Evolutionary conservation across 2,113 vertebrate species (phyloP).

Genomic region (Aythya baeri): DNA sequence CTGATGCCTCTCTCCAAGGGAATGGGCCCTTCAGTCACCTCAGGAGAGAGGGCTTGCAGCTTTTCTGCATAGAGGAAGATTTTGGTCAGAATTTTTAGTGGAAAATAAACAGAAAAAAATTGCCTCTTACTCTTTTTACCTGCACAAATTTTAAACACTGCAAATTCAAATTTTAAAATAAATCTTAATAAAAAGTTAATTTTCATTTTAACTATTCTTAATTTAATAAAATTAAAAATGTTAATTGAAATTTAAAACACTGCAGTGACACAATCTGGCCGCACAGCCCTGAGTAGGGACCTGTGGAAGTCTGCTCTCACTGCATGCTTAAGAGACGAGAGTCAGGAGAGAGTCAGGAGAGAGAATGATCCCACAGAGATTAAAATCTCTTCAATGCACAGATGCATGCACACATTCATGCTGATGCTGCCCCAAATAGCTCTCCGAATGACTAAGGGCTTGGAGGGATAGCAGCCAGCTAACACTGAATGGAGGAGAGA

Average conservation of each 20-base stretch:
- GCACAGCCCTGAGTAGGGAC: not conserved
- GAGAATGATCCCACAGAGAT: not conserved
- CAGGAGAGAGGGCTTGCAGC: not conserved
- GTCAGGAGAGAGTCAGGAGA: not conserved
- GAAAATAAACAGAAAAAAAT: not conserved
- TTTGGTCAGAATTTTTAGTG: not conserved
- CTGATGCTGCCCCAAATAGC: not conserved
- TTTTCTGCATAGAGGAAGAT: not conserved
- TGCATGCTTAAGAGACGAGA: not conserved
- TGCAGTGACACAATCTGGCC: not conserved
- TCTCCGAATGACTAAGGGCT: not conserved
- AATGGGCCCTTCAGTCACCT: not conserved
- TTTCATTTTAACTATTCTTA: not conserved
- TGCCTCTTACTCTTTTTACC: not conserved
- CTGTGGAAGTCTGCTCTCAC: not conserved
- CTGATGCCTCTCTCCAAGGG: accelerated
- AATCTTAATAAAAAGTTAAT: not conserved
- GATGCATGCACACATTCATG: not conserved
- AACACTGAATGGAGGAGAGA: not conserved
- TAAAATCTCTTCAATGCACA: not conserved
- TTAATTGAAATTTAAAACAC: not conserved
- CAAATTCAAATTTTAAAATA: not conserved
- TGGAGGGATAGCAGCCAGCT: not conserved
- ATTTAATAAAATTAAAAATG: not conserved
- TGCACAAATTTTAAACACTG: not conserved